Evolutionary conservation across 2,797 vertebrate genomes (phyloP).

Genomic region (Xenops minutus): DNA sequence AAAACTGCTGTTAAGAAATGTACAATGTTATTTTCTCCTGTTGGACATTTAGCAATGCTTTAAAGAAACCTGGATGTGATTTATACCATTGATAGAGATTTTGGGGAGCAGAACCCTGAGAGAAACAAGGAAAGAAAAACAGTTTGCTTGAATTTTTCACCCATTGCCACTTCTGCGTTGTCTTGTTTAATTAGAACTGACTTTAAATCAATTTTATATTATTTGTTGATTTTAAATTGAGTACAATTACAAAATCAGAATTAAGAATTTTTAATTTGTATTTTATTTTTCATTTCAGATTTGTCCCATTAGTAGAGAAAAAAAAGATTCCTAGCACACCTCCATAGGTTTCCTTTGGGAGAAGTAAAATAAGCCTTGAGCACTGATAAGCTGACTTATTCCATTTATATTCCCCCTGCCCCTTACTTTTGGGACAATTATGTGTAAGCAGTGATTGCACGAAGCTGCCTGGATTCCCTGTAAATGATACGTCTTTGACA

Average conservation of each 20-base stretch:
- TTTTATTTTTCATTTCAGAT: not conserved
- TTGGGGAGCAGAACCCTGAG: not conserved
- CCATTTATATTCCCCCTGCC: not conserved
- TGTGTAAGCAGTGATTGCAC: not conserved
- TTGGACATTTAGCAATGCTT: not conserved
- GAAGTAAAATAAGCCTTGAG: not conserved
- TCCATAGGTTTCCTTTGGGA: not conserved
- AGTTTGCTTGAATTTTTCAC: not conserved
- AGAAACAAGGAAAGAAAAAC: not conserved
- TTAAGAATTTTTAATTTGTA: not conserved
- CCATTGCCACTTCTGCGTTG: not conserved
- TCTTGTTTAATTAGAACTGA: not conserved
- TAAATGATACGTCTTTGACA: not conserved
- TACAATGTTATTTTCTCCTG: not conserved
- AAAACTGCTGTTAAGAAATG: not conserved
- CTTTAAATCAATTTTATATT: not conserved
- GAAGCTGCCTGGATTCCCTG: slow-evolving; percentile 7
- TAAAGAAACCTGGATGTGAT: not conserved
- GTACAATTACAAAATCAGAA: not conserved
- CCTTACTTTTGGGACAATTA: slow-evolving; percentile 8
- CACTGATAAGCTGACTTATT: not conserved
- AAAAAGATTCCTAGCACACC: not conserved
- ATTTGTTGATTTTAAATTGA: not conserved
- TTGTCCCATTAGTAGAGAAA: not conserved
- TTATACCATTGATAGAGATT: not conserved